Evolutionary conservation across 2,888 invertebrate genomes (phyloP), one percentile per base, ranked within the genome.

Genomic region (Asteroscopus sphinx): DNA sequence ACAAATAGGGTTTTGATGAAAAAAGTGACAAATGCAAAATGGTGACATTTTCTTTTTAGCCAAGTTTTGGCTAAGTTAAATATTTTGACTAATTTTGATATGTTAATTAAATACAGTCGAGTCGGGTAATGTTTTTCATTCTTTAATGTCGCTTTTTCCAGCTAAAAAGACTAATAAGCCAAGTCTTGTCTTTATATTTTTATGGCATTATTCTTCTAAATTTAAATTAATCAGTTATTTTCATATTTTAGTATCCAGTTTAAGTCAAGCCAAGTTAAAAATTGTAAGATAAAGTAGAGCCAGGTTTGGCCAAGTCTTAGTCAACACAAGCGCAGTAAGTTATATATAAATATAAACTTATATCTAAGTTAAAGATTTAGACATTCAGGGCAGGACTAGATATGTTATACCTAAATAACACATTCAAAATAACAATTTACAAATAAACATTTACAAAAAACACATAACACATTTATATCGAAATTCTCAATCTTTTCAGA

Each of bases 331-430:
- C 62, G 40, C 65, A 54, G 56, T 62, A 58, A 45, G 11, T 9
- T 57, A 52, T 51, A 56, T 36, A 47, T 55, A 44, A 47, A 47
- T 59, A 59, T 49, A 56, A 61, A 62, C 59, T 72, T 66, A 66
- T 54, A 48, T 44, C 47, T 65, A 67, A 47, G 60, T 48, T 56
- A 46, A 53, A 44, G 28, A 67, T 70, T 69, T 67, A 72, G 55
- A 68, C 48, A 55, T 71, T 59, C 52, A 66, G 73, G 76, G 70
- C 80, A 77, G 82, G 77, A 77, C 63, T 73, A 77, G 73, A 77
- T 64, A 68, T 58, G 55, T 64, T 64, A 61, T 41, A 63, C 55
- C 62, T 77, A 59, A 48, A 56, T 68, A 67, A 71, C 63, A 68
- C 46, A 67, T 62, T 56, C 53, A 77, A 76, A 74, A 76, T 59